A percentile compares a stretch with the other conserved stretches of the same genome.
Evolutionary conservation across 2,888 invertebrate species (phyloP).

Genomic region (Agrilus cyanescens): DNA sequence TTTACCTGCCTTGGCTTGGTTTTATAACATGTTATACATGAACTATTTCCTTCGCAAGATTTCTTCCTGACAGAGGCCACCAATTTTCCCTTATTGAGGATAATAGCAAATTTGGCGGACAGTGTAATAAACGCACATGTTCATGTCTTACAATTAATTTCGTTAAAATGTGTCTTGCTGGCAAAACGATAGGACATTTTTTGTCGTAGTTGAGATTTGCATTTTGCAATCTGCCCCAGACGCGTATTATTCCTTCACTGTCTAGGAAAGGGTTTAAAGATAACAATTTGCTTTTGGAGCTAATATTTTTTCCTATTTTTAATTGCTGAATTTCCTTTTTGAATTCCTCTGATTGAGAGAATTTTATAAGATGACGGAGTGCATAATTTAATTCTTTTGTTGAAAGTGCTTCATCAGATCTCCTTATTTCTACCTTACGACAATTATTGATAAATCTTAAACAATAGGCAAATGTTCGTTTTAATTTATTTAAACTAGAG

Average conservation of each 20-base stretch:
- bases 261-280: conserved; percentile 3
- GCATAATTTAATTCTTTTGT: conserved; percentile 3
- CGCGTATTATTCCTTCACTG: conserved; percentile 2
- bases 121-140: conserved; percentile 5
- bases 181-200: conserved; percentile 3
- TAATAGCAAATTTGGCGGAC: conserved; percentile 5
- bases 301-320: neutral
- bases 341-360: conserved; percentile 3
- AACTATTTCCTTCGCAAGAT: conserved; percentile 9
- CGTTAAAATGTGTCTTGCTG: conserved; percentile 4
- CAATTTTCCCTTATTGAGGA: conserved; percentile 3
- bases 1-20: conserved; percentile 3
- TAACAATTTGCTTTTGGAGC: conserved; percentile 2
- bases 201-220: conserved; percentile 4
- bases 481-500: conserved; percentile 3
- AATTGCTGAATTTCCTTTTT: neutral
- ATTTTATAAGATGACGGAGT: neutral
- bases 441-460: conserved; percentile 5
- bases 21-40: conserved; percentile 14
- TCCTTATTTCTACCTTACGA: neutral
- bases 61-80: conserved; percentile 17
- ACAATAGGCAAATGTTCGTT: conserved; percentile 3
- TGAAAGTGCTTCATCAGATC: neutral
- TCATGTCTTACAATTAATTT: conserved; percentile 3
- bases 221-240: conserved; percentile 3